Conservation (phyloP, 2,888 invertebrate genomes). For the Argyresthia albistria region DNA sequence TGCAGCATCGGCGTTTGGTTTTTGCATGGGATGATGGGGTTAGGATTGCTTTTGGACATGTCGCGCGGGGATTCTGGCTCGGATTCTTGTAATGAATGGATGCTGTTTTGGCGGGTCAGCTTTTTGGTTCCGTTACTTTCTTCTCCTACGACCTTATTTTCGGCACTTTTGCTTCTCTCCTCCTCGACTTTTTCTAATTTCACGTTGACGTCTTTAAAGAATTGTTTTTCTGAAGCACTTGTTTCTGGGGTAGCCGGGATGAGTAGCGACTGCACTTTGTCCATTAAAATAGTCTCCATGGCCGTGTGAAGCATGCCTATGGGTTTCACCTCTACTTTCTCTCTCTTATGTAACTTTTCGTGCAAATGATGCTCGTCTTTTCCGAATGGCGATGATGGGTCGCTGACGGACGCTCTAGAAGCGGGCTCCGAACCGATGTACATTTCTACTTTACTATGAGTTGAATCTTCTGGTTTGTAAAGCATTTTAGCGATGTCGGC, state of each 20-base stretch:
- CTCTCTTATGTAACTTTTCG: constrained; percentile 24
- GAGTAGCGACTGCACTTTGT: constrained; percentile 59
- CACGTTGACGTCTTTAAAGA: constrained; percentile 52
- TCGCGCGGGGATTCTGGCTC: constrained; percentile 24
- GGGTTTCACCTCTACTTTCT: constrained; percentile 34
- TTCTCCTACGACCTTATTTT: background rate
- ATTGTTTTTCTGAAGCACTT: constrained; percentile 33
- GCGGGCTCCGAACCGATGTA: constrained; percentile 62
- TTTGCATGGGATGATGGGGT: constrained; percentile 28
- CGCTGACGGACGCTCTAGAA: constrained; percentile 50
- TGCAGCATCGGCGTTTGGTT: constrained; percentile 38
- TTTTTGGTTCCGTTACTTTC: constrained; percentile 20
- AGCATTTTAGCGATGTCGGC: constrained; percentile 25
- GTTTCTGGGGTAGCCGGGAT: constrained; percentile 47
- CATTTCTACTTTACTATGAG: constrained; percentile 45
- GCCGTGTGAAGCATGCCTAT: constrained; percentile 64
- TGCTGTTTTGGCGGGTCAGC: constrained; percentile 46
- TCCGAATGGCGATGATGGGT: constrained; percentile 27
- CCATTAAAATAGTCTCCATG: constrained; percentile 70
- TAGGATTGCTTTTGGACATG: constrained; percentile 41
- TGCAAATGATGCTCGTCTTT: background rate
- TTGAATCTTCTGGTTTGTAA: constrained; percentile 47
- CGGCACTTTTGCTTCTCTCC: constrained; percentile 18
- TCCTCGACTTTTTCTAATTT: constrained; percentile 47
- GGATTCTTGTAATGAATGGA: constrained; percentile 31